These are phyloP conservation scores for Pterocles gutturalis DNA, from an alignment of 2,113 vertebrate species.

Conservation along the genomic window DNA sequence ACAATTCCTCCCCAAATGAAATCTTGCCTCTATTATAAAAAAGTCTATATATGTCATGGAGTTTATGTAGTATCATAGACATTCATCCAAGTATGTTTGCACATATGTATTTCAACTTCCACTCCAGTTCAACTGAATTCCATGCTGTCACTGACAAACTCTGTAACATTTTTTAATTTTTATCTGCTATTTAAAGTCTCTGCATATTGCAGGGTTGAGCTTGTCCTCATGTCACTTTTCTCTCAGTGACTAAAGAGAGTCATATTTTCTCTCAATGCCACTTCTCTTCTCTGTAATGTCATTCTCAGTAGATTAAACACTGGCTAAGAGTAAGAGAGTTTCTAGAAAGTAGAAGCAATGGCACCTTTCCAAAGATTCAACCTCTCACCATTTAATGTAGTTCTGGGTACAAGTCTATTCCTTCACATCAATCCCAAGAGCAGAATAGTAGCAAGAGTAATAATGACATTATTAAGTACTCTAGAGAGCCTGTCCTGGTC, in stretches of 20 bases:
- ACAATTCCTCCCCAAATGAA: not conserved
- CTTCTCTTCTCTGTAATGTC: not conserved
- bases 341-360: not conserved
- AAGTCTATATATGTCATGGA: not conserved
- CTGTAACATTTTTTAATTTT: not conserved
- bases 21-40: not conserved
- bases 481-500: not conserved
- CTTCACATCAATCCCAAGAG: not conserved
- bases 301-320: not conserved
- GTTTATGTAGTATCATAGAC: not conserved
- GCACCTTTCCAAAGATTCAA: not conserved
- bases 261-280: not conserved
- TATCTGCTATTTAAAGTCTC: not conserved
- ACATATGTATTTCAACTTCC: not conserved
- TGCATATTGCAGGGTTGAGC: not conserved
- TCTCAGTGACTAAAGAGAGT: not conserved
- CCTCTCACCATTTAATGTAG: not conserved
- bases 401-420: not conserved
- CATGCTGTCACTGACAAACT: not conserved
- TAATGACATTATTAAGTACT: not conserved
- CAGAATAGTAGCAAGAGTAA: not conserved
- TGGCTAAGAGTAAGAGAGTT: not conserved
- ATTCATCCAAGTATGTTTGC: not conserved
- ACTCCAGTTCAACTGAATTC: not conserved
- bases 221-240: not conserved